Evolutionary conservation across 1,140 invertebrate genomes (phyloP).

Genomic region (Micrasema minimum): DNA sequence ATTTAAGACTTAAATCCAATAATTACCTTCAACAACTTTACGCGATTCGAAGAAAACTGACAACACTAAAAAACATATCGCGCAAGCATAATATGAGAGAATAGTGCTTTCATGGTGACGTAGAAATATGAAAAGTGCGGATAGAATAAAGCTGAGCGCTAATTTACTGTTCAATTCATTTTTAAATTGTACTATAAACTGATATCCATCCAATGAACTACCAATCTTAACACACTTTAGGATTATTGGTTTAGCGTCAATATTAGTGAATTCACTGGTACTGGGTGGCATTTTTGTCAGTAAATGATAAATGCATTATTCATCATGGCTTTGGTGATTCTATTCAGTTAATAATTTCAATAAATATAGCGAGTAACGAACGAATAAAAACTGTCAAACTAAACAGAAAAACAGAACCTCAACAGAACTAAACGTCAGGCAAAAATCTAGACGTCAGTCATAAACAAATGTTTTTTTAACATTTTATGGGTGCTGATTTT

Average conservation of each 20-base stretch:
- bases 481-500: no score
- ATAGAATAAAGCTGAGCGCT: neutral
- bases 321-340: no score
- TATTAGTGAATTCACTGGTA: slow-evolving; percentile 12
- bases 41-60: slow-evolving; percentile 4
- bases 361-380: no score
- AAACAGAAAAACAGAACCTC: no score
- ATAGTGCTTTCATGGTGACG: neutral
- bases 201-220: slow-evolving; percentile 19
- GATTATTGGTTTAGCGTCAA: slow-evolving; percentile 17
- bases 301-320: no score
- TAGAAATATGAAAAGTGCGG: slow-evolving; percentile 8
- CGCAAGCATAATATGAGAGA: slow-evolving; percentile 3
- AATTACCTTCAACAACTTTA: slow-evolving; percentile 6
- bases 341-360: no score
- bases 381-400: no score
- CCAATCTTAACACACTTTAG: slow-evolving; percentile 16
- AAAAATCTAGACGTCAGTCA: no score
- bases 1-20: neutral
- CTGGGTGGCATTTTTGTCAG: neutral
- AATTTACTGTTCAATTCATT: slow-evolving; percentile 17
- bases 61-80: slow-evolving; percentile 1
- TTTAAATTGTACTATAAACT: slow-evolving; percentile 14
- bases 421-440: no score
- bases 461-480: no score